Evolutionary conservation across 2,888 invertebrate species (phyloP).

Genomic region (Heterodera filipjevi): DNA sequence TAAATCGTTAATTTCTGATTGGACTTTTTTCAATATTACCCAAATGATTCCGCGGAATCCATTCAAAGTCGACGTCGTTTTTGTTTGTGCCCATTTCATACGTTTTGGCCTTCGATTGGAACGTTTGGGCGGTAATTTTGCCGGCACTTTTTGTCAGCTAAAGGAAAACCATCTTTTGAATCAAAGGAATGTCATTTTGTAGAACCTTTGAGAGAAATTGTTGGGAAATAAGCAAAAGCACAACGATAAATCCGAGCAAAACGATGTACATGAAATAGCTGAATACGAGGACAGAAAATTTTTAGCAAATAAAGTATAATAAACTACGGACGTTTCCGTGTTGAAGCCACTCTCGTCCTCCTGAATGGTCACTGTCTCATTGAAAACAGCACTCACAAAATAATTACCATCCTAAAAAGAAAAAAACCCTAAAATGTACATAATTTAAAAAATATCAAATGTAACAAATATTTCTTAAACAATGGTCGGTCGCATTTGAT

Average conservation of each 20-base stretch:
- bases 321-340: constrained; percentile 83
- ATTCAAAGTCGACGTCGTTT: constrained; percentile 93
- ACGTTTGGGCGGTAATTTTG: background rate
- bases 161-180: background rate
- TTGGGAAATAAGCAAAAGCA: constrained; percentile 75
- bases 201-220: constrained; percentile 61
- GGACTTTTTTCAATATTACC: constrained; percentile 18
- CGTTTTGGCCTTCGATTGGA: background rate
- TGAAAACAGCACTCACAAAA: constrained; percentile 88
- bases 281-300: background rate
- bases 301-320: no score
- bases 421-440: background rate
- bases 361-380: constrained; percentile 92
- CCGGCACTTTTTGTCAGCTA: background rate
- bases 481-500: background rate
- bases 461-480: background rate
- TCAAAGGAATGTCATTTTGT: constrained; percentile 36
- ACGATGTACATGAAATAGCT: constrained; percentile 91
- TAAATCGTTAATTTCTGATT: background rate
- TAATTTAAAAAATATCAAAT: background rate
- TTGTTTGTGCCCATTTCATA: constrained; percentile 85
- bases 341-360: constrained; percentile 96
- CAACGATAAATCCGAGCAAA: constrained; percentile 84
- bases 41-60: constrained; percentile 79
- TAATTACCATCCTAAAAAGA: constrained; percentile 71